Conservation (phyloP, 2,113 vertebrate species). For the Erinaceus europaeus region DNA sequence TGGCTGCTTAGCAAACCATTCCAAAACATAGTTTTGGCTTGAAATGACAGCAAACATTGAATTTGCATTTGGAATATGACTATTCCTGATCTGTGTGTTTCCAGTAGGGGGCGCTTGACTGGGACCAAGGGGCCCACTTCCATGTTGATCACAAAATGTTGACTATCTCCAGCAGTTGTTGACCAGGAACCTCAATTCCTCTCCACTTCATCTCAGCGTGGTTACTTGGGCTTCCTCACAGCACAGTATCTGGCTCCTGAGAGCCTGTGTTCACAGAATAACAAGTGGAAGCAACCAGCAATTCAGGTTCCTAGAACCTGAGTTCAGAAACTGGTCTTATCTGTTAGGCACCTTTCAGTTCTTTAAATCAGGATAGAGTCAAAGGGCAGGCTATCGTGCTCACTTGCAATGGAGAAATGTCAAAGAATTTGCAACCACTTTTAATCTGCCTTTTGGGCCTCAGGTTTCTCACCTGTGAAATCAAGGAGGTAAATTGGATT, state of each 20-base stretch:
- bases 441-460: neutral
- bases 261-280: neutral
- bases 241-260: neutral
- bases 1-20: neutral
- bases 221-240: neutral
- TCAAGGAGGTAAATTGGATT: neutral
- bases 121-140: neutral
- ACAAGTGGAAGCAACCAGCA: neutral
- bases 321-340: neutral
- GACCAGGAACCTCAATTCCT: neutral
- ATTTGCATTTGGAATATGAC: neutral
- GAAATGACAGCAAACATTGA: neutral
- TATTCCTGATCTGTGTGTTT: neutral
- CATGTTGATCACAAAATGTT: neutral
- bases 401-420: neutral
- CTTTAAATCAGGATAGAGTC: neutral
- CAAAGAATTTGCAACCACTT: neutral
- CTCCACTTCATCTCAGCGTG: neutral
- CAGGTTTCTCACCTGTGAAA: constrained; percentile 32
- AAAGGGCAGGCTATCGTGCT: neutral
- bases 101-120: neutral
- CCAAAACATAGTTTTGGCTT: neutral
- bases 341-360: neutral
- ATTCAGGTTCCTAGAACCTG: neutral
- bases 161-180: neutral